Base-by-base conservation (phyloP, 2,797 vertebrate genomes). In the Sebastes vulpes region DNA sequence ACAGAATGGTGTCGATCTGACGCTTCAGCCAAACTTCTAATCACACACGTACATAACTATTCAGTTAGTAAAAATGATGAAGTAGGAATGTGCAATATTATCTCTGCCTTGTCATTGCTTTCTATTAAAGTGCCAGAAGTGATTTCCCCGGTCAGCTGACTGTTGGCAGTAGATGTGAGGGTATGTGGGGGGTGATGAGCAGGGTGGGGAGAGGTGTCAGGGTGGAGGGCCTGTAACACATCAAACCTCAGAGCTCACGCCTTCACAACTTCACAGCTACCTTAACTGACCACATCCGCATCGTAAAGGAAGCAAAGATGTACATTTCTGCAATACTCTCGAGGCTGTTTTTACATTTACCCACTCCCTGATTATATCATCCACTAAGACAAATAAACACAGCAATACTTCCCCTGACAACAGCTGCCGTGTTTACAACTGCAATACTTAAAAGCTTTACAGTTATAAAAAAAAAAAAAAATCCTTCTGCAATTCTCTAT, bases 201-300 rank as follows among this genome's bases (percentile, higher is more conserved):
- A 76, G 90, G 85, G 85, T 20, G 83, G 76, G 35, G 72, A 70
- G 73, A 89, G 68, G 87, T 89, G 90, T 91, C 53, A 88, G 89
- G 85, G 89, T 68, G 89, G 90, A 88, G 82, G 53, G 35, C 74
- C 54, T 48, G 6, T 38, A 68, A 65, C 38, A 32, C 29, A 28
- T 3, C 52, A 67, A 85, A 91, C 89, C 82, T 84, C 82, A 90
- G 31, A 82, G 69, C 10, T 84, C 67, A 88, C 66, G n/a, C 67
- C 83, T 80, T 83, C 16, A 57, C 79, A 81, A 6, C 75, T 86
- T 83, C 68, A 70, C 66, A 84, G 56, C 71, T 79, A 77, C 75
- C 42, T 79, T 25, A 58, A 63, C 20, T 23, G n/a, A 81, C 77
- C 75, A 76, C 77, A 81, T 85, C 64, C 8, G 3, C 50, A 20